Conservation (phyloP, 2,888 invertebrate genomes). For the Tolmerus cingulatus region DNA sequence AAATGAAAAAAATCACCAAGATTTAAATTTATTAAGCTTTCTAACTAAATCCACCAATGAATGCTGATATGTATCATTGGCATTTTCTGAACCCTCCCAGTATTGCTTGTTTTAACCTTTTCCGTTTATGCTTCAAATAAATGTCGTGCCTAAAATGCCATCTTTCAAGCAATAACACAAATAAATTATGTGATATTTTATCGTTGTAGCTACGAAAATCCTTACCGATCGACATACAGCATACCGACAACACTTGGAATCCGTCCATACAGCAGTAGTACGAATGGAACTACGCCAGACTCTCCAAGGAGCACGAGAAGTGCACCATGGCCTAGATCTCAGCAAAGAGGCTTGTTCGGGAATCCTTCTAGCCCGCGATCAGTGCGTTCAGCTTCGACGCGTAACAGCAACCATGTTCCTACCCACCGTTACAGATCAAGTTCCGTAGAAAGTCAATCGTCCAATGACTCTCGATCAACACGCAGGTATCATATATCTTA, state of each 20-base stretch:
- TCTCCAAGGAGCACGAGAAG: slow-evolving; percentile 85
- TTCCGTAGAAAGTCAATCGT: slow-evolving; percentile 89
- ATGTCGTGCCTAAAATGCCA: background rate
- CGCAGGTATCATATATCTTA: slow-evolving; percentile 68
- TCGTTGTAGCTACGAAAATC: slow-evolving; percentile 64
- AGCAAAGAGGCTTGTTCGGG: slow-evolving; percentile 78
- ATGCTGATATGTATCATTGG: background rate
- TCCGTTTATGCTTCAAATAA: background rate
- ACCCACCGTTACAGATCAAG: slow-evolving; percentile 73
- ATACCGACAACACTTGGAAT: slow-evolving; percentile 64
- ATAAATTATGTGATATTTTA: slow-evolving; percentile 1
- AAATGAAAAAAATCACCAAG: background rate
- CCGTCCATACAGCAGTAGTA: slow-evolving; percentile 58
- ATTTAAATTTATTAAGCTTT: background rate
- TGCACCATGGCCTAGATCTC: slow-evolving; percentile 79
- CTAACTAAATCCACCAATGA: background rate
- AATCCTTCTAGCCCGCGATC: slow-evolving; percentile 82
- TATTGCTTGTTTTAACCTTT: background rate
- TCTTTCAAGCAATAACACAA: background rate
- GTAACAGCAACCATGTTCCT: slow-evolving; percentile 52
- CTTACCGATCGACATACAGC: slow-evolving; percentile 66
- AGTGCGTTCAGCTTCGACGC: slow-evolving; percentile 72
- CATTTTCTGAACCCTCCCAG: background rate
- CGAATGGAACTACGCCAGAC: slow-evolving; percentile 65
- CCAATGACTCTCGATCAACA: slow-evolving; percentile 82